These are phyloP conservation scores for Oreonectes daqikongensis DNA, from an alignment of 2,797 vertebrate species.

Conservation along the genomic window DNA sequence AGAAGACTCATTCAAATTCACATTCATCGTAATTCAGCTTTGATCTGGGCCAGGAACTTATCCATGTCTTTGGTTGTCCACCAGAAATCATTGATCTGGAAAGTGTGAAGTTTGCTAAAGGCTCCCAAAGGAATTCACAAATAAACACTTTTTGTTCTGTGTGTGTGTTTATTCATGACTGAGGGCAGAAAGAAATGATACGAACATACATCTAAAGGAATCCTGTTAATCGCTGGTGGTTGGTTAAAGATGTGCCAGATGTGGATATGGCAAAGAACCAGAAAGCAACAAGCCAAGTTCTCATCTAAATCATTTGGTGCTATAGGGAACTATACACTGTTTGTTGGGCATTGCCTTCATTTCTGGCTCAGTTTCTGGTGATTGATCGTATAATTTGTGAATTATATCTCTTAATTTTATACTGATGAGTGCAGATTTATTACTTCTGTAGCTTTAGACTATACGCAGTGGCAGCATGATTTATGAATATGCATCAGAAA, in stretches of 20 bases:
- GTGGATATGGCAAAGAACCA: not conserved
- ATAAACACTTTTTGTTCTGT: not conserved
- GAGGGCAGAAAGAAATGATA: not conserved
- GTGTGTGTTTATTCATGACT: constrained; percentile 9
- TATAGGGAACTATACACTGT: not conserved
- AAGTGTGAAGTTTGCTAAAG: not conserved
- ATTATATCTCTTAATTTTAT: constrained; percentile 35
- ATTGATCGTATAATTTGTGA: constrained; percentile 13
- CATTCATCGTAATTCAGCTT: constrained; percentile 29
- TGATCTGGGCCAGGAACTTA: not conserved
- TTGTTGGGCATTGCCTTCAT: constrained; percentile 11
- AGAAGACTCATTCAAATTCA: constrained; percentile 14
- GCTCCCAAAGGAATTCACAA: not conserved
- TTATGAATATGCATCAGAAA: constrained; percentile 4
- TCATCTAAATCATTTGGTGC: constrained; percentile 1
- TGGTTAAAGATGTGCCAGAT: not conserved
- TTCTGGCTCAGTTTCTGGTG: not conserved
- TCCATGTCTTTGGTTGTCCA: not conserved
- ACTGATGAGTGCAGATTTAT: constrained; percentile 4
- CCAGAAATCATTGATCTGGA: not conserved
- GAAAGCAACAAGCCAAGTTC: not conserved
- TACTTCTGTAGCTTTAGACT: not conserved
- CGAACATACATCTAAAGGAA: not conserved
- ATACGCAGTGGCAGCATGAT: not conserved
- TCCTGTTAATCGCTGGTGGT: not conserved